These are phyloP conservation scores for Abrostola tripartita DNA, from an alignment of 2,888 invertebrate species.

Conservation along the genomic window DNA sequence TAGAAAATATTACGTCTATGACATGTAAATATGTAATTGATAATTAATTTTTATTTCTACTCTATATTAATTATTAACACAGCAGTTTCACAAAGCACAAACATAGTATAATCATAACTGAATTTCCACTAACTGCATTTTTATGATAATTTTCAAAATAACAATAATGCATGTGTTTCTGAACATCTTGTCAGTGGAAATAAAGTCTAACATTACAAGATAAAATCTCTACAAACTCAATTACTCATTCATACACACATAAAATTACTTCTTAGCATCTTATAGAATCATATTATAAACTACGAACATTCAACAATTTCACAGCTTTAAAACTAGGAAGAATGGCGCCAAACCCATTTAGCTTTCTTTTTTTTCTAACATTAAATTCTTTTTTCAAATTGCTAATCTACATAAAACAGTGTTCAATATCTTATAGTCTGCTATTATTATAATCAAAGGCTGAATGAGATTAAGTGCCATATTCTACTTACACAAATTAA, in stretches of 20 bases:
- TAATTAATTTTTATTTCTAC: constrained; percentile 51
- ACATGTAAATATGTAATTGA: constrained; percentile 57
- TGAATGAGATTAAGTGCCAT: constrained; percentile 51
- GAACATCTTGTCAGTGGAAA: constrained; percentile 39
- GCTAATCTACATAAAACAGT: constrained; percentile 31
- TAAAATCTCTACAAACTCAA: constrained; percentile 40
- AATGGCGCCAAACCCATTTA: constrained; percentile 48
- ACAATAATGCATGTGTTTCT: constrained; percentile 37
- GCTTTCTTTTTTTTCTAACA: constrained; percentile 44
- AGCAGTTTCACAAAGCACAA: constrained; percentile 58
- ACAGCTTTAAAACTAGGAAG: constrained; percentile 46
- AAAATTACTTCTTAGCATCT: constrained; percentile 42
- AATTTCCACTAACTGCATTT: constrained; percentile 47
- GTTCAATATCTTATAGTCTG: constrained; percentile 6
- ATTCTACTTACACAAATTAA: constrained; percentile 42
- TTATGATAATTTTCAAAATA: constrained; percentile 20
- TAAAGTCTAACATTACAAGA: constrained; percentile 33
- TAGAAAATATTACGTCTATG: constrained; percentile 61
- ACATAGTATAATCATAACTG: constrained; percentile 39
- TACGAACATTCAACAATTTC: constrained; percentile 52
- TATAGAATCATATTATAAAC: constrained; percentile 45
- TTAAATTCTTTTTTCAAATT: constrained; percentile 29
- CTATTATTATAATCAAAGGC: constrained; percentile 36
- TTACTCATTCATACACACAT: constrained; percentile 30
- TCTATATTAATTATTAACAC: constrained; percentile 53